Evolutionary conservation across 30 jellyfish, hydroid and myxozoan genomes (phyloP), one percentile per base, ranked within the genome.

Genomic region (Cassiopea andromeda): DNA sequence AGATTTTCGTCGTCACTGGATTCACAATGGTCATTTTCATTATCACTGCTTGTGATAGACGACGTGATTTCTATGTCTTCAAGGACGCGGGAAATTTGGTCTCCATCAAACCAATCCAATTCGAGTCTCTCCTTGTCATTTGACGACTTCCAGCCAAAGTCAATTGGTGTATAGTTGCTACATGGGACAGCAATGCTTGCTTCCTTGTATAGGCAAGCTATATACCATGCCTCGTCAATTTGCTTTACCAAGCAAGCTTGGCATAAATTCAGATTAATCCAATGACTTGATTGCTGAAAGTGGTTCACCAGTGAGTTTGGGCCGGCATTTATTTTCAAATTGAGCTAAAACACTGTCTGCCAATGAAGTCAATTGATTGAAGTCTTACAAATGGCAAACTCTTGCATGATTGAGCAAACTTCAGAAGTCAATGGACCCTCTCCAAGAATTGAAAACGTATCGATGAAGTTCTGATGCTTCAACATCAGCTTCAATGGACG

Each of bases 141-240:
- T 47, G 73, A 46, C 69, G 46, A 19, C 87, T 77, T 77, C 87
- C 87, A 77, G 54, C 87, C 79, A 46, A 77, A 77, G 18, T 77
- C 87, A 27, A 77, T 57, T 27, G 87, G 72, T 15, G 18, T 47
- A 46, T 77, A 68, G 73, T 57, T 27, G 46, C 87, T 77, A 68
- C 87, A 77, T 77, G 87, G 73, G 47, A 77, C 1, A 77, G 87
- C 46, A 3, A 68, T 10, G 10, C 79, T 77, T 77, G 87, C 87
- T 61, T 77, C 73, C 47, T 77, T 77, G 73, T 77, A 77, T 68
- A 77, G 47, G 87, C 87, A 77, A 7, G 73, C 71, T 27, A 77
- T 68, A 50, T 7, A 77, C 73, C 73, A 77, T 7, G 87, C 87
- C 16, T 68, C 81, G 73, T 77, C 72, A 27, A 57, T 68, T 47